phyloP scores from a whole-genome alignment of 2,113 vertebrate genomes.

The Poeciliopsis occidentalis region DNA sequence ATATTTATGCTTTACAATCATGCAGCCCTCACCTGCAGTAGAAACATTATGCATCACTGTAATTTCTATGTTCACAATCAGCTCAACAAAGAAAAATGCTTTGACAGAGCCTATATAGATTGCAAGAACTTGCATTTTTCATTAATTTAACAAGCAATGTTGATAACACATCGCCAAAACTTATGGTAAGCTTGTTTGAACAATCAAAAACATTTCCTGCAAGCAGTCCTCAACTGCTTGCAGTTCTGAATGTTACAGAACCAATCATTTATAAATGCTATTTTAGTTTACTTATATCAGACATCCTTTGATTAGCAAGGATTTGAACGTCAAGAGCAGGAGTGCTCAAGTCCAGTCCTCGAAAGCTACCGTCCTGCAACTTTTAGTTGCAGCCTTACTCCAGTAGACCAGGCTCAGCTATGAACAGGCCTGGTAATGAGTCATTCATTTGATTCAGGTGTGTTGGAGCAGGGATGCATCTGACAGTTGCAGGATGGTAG shows the following conservation, averaged over 20 bases:
- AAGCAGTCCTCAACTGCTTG: conserved; percentile 10
- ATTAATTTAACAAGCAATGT: not conserved
- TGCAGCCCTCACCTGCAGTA: not conserved
- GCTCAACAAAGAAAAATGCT: not conserved
- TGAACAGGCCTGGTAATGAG: too few relatives aligned
- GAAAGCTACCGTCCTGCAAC: too few relatives aligned
- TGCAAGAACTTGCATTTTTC: not conserved
- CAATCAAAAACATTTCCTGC: not conserved
- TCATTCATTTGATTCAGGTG: too few relatives aligned
- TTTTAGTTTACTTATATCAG: conserved; percentile 17
- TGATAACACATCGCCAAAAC: conserved; percentile 12
- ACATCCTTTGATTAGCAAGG: not conserved
- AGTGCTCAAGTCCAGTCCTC: too few relatives aligned
- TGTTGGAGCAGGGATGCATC: too few relatives aligned
- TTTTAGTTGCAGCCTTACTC: too few relatives aligned
- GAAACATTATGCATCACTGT: not conserved
- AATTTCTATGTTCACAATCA: not conserved
- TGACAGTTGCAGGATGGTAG: too few relatives aligned
- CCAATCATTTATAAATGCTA: not conserved
- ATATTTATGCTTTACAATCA: not conserved
- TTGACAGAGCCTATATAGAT: not conserved
- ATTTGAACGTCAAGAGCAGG: too few relatives aligned
- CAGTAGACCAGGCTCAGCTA: too few relatives aligned
- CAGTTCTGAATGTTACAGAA: conserved; percentile 31
- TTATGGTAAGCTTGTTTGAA: not conserved